phyloP scores from a whole-genome alignment of 2,113 vertebrate species.

The Osmerus mordax region DNA sequence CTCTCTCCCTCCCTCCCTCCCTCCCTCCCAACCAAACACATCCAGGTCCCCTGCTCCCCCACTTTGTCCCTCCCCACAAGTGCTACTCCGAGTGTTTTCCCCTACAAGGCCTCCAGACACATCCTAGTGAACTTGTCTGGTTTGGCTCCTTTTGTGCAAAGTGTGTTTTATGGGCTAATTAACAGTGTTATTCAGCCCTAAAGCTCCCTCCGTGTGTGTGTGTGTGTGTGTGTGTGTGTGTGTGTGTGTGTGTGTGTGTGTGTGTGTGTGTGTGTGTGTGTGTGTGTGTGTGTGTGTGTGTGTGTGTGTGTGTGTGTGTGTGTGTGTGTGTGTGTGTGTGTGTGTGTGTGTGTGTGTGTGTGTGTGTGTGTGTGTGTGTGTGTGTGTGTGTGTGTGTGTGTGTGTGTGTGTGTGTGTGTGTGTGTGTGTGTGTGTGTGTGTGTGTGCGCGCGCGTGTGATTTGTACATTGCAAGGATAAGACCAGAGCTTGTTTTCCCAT shows the following conservation, averaged over 20 bases:
- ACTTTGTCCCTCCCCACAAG: too few relatives aligned
- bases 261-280: not conserved
- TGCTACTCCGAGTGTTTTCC: too few relatives aligned
- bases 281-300: not conserved
- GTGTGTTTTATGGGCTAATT: too few relatives aligned
- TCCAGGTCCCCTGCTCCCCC: too few relatives aligned
- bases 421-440: not conserved
- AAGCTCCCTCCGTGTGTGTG: not conserved
- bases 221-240: not conserved
- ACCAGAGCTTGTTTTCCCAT: not conserved
- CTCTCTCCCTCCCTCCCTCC: too few relatives aligned
- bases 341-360: not conserved
- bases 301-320: not conserved
- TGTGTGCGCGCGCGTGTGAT: not conserved
- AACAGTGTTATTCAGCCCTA: too few relatives aligned
- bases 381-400: not conserved
- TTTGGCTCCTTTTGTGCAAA: too few relatives aligned
- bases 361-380: not conserved
- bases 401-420: not conserved
- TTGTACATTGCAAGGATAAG: not conserved
- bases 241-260: not conserved
- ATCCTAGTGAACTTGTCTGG: too few relatives aligned
- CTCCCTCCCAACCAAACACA: too few relatives aligned
- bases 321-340: not conserved
- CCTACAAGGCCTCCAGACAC: too few relatives aligned